Conservation (phyloP, 2,113 vertebrate genomes). For the Podarcis muralis region DNA sequence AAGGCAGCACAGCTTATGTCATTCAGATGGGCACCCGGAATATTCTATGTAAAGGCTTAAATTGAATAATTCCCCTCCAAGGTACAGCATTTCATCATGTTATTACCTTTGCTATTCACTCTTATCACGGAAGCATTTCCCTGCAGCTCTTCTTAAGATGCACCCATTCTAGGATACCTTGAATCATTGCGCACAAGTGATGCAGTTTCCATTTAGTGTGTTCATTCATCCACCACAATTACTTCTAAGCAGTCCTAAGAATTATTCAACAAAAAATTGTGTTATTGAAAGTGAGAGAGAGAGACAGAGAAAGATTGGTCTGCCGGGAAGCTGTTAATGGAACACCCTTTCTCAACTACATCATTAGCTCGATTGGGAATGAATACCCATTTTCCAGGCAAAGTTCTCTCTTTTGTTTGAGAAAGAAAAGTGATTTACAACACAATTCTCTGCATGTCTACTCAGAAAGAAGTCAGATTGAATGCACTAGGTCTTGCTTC, state of each 20-base stretch:
- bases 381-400: not conserved
- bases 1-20: not conserved
- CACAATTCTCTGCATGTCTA: not conserved
- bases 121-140: constrained; percentile 11
- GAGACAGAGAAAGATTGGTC: not conserved
- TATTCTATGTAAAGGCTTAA: constrained; percentile 21
- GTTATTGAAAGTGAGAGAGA: not conserved
- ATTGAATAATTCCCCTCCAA: constrained; percentile 27
- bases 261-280: not conserved
- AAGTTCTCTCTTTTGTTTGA: not conserved
- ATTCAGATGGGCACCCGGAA: constrained; percentile 15
- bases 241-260: not conserved
- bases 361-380: not conserved
- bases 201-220: constrained; percentile 13
- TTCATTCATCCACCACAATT: constrained; percentile 28
- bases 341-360: not conserved
- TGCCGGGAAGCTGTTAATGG: not conserved
- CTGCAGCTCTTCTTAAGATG: not conserved
- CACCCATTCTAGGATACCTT: constrained; percentile 7
- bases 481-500: no score
- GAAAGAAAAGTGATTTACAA: not conserved
- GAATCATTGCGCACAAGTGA: not conserved
- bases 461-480: no score
- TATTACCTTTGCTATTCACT: constrained; percentile 11
- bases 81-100: not conserved